phyloP scores from a whole-genome alignment of 2,113 vertebrate genomes.

The Excalfactoria chinensis region DNA sequence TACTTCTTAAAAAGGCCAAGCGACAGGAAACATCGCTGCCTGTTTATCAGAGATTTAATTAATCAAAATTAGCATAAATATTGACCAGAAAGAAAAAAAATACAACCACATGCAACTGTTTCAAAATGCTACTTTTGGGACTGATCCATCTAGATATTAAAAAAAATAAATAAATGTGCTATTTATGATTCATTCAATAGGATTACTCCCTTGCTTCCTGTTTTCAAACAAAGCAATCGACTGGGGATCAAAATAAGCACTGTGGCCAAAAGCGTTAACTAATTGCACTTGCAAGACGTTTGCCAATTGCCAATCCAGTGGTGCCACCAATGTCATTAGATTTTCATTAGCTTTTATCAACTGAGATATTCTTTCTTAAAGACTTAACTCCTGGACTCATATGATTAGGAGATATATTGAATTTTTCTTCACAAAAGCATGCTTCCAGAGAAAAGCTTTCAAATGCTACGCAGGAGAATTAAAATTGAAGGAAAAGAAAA shows the following conservation, averaged over 20 bases:
- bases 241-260: background rate
- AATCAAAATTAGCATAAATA: conserved; percentile 24
- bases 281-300: background rate
- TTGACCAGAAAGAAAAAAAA: background rate
- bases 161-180: background rate
- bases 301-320: background rate
- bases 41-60: background rate
- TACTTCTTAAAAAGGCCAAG: background rate
- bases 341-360: conserved; percentile 28
- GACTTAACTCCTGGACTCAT: background rate
- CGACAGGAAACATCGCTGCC: background rate
- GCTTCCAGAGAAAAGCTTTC: conserved; percentile 1
- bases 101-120: background rate
- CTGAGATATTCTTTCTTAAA: background rate
- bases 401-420: background rate
- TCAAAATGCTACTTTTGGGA: conserved; percentile 17
- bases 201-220: conserved; percentile 58
- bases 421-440: background rate
- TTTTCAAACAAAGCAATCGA: conserved; percentile 33
- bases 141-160: background rate
- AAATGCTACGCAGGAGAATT: background rate
- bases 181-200: conserved; percentile 12
- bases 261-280: conserved; percentile 5
- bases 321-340: background rate
- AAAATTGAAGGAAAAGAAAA: background rate